Percentiles rank a stretch among this genome's conserved stretches.
phyloP scores from a whole-genome alignment of 2,113 vertebrate genomes.

The Micronycteris hirsuta region DNA sequence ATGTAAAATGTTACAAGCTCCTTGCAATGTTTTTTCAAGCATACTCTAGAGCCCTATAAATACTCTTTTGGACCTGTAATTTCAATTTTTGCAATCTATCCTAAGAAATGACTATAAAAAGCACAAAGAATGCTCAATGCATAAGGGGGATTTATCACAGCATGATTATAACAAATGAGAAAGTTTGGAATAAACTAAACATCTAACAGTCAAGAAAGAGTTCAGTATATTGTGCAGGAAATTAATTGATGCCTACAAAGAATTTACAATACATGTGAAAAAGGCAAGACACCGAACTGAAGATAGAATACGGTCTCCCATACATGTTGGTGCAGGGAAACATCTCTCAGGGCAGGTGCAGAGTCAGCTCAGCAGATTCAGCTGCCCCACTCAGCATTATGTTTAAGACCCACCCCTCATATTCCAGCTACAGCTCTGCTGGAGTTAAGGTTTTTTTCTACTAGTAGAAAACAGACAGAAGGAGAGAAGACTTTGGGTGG shows the following conservation, averaged over 20 bases:
- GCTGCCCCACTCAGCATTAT: background rate
- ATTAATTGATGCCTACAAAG: background rate
- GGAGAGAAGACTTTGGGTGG: background rate
- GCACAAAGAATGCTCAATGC: background rate
- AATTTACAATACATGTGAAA: background rate
- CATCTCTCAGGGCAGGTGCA: accelerated
- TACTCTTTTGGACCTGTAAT: background rate
- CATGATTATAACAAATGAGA: background rate
- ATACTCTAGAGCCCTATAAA: background rate
- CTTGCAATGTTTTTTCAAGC: background rate
- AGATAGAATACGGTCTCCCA: accelerated
- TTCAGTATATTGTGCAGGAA: background rate
- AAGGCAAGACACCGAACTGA: background rate
- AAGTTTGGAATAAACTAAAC: background rate
- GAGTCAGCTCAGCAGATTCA: background rate
- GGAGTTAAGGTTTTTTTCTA: background rate
- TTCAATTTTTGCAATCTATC: background rate
- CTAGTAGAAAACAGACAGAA: background rate
- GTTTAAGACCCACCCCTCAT: background rate
- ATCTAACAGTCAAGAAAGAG: background rate
- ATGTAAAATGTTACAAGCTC: background rate
- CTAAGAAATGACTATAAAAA: background rate
- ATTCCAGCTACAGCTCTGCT: no score
- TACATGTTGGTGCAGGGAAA: accelerated
- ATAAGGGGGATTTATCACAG: background rate